Conservation (phyloP, 2,797 vertebrate genomes). For the Vultur gryphus region DNA sequence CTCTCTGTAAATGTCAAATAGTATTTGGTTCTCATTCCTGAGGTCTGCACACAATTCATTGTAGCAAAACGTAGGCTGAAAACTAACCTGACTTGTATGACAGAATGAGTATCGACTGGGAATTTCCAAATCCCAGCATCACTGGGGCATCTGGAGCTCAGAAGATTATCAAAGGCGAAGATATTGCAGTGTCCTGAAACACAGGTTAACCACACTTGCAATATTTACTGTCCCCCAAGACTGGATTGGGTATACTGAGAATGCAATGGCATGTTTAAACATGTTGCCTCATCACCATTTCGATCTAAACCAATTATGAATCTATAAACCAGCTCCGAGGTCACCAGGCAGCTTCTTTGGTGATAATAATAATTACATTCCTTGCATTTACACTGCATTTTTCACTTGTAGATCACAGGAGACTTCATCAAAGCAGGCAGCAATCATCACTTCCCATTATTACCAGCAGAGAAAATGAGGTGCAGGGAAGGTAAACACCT, state of each 20-base stretch:
- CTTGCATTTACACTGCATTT: slow-evolving; percentile 12
- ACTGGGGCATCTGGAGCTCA: not conserved
- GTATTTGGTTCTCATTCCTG: not conserved
- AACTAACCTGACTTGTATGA: not conserved
- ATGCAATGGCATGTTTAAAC: not conserved
- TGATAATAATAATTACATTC: slow-evolving; percentile 51
- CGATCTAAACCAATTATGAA: slow-evolving; percentile 5
- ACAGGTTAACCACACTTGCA: not conserved
- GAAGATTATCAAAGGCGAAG: not conserved
- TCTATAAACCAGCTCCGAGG: slow-evolving; percentile 24
- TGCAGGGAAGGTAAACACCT: not conserved
- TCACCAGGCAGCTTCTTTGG: not conserved
- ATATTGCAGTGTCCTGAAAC: not conserved
- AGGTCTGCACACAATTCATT: not conserved
- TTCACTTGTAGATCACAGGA: slow-evolving; percentile 28
- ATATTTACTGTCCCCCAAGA: not conserved
- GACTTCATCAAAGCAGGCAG: slow-evolving; percentile 39
- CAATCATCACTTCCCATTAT: not conserved
- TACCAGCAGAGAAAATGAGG: not conserved
- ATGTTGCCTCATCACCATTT: not conserved
- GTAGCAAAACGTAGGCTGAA: not conserved
- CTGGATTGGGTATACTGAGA: not conserved
- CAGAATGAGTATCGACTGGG: not conserved
- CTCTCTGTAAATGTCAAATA: not conserved
- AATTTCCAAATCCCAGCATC: slow-evolving; percentile 5